Base-by-base conservation (phyloP, 2,113 vertebrate genomes). In the Etheostoma cragini region DNA sequence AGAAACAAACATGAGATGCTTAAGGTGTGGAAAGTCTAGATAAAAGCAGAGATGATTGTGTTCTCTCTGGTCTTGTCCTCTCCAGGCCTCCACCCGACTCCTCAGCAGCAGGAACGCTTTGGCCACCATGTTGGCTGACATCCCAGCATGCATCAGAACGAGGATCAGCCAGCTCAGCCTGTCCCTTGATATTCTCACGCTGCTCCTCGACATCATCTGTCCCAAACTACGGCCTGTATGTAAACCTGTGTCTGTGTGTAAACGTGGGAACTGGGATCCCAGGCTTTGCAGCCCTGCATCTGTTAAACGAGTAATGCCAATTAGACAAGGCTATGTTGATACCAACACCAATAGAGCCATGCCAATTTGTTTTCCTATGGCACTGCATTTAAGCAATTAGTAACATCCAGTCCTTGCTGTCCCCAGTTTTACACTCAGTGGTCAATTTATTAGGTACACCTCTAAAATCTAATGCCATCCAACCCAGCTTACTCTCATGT, bases 191-290 rank as follows among this genome's bases (percentile, higher is more conserved):
- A 84, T 96, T 7, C 96, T 99, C 69, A 96, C 96, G 0, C 92
- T 98, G 67, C 96, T 99, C 16, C 94, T 99, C 46, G 96, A 99
- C 74, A 96, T 99, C 87, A 96, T 99, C 10, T 86, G 95, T 3
- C 98, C 98, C 1, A 97, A 94, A 85, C 94, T 99, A 15, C 93
- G 98, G 0, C 98, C 98, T 0, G 98, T 98, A 93, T 2, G 94
- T 85, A 49, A 47, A 19, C 1, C 0, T 64, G 5, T 60, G 0
- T 13, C 1, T 45, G 69, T 64, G 22, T 49, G 22, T 49, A 22
- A 21, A 24, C 61, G 49, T 22, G 14, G 53, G 6, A 16, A 11
- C 21, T 16, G 21, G 5, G 17, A 33, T 50, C 30, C 17, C 6
- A 10, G 12, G 52, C 52, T 22, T 38, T 38, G 35, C 19, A 24